Conservation (phyloP, 2,113 vertebrate species). For the Pedetes capensis region DNA sequence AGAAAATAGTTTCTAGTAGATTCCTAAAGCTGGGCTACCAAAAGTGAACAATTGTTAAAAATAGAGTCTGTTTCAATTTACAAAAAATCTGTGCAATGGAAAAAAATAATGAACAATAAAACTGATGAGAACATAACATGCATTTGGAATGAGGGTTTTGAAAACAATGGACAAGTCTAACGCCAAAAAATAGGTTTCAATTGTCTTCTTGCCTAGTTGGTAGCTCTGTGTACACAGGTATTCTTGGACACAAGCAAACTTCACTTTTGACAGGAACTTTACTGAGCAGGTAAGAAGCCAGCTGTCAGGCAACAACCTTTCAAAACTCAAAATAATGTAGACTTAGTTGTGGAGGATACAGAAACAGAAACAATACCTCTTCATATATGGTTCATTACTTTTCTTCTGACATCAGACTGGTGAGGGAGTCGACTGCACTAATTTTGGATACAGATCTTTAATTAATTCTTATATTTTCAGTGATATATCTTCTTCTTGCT, state of each 20-base stretch:
- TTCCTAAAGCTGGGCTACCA: not conserved
- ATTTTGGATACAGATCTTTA: not conserved
- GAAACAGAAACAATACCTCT: not conserved
- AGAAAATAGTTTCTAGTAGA: not conserved
- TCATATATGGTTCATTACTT: not conserved
- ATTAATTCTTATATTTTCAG: not conserved
- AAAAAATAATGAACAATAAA: conserved; percentile 43
- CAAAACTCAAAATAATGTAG: not conserved
- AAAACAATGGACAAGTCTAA: not conserved
- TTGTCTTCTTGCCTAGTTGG: not conserved
- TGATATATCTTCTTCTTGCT: not conserved
- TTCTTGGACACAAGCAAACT: not conserved
- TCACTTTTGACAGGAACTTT: not conserved
- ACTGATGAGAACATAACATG: not conserved
- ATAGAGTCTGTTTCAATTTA: not conserved
- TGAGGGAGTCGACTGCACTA: not conserved
- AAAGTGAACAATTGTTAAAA: conserved; percentile 25
- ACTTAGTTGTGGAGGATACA: not conserved
- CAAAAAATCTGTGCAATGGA: not conserved
- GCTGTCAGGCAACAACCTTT: not conserved
- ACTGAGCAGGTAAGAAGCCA: not conserved
- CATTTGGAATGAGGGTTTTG: not conserved
- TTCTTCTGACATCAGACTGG: not conserved
- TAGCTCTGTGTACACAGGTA: not conserved
- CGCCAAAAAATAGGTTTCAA: not conserved